Evolutionary conservation across 2,113 vertebrate genomes (phyloP).

Genomic region (Nothoprocta perdicaria): DNA sequence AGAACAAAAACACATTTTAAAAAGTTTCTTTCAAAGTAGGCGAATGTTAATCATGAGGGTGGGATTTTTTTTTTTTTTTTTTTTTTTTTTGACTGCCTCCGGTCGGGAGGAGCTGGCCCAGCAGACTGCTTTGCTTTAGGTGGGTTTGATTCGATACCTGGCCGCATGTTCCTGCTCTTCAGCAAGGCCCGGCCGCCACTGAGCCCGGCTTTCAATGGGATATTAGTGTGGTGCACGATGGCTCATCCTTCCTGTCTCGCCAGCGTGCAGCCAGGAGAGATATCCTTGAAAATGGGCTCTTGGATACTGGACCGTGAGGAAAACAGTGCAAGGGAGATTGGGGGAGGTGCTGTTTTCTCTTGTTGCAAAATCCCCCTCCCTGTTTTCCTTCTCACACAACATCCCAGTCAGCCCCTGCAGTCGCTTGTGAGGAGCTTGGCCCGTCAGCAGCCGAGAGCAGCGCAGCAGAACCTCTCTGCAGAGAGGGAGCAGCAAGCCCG

Average conservation of each 20-base stretch:
- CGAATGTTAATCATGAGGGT: conserved; percentile 41
- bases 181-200: accelerated
- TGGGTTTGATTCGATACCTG: not conserved
- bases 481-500: not conserved
- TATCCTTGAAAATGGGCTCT: not conserved
- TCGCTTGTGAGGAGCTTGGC: not conserved
- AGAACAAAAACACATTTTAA: conserved; percentile 57
- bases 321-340: not conserved
- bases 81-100: not conserved
- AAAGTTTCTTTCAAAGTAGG: conserved; percentile 47
- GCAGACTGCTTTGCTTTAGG: not conserved
- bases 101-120: not conserved
- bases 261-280: not conserved
- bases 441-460: not conserved
- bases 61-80: not conserved
- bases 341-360: not conserved
- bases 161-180: not conserved
- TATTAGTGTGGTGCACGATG: not conserved
- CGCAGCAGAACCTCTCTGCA: not conserved
- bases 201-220: not conserved
- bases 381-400: not conserved
- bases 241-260: not conserved
- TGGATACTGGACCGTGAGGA: conserved; percentile 1
- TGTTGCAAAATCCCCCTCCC: not conserved
- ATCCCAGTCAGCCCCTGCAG: not conserved